phyloP scores from a whole-genome alignment of 2,797 vertebrate genomes.

The Zonotrichia albicollis region DNA sequence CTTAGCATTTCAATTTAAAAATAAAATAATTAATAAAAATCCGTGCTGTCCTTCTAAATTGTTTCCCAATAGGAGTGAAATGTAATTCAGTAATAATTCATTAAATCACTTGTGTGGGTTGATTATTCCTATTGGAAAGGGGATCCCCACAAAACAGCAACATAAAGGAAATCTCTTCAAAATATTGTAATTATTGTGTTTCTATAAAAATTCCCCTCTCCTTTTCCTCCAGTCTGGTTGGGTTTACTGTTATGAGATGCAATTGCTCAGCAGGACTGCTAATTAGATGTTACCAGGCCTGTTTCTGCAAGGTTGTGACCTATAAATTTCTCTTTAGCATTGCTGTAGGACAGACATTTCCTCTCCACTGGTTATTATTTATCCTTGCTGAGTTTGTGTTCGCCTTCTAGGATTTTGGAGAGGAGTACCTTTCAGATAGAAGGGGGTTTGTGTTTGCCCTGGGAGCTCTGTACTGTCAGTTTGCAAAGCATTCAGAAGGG shows the following conservation, averaged over 20 bases:
- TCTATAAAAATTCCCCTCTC: not conserved
- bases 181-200: not conserved
- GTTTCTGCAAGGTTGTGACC: constrained; percentile 9
- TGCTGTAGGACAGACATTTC: constrained; percentile 23
- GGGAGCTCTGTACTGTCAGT: not conserved
- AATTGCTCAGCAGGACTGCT: not conserved
- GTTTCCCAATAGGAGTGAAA: not conserved
- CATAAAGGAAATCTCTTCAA: not conserved
- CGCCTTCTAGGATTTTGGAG: not conserved
- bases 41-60: not conserved
- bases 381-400: not conserved
- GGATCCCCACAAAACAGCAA: not conserved
- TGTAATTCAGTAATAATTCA: not conserved
- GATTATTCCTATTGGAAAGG: not conserved
- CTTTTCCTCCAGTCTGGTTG: not conserved
- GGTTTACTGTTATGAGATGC: not conserved
- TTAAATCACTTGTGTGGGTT: not conserved
- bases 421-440: not conserved
- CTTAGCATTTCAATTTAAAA: not conserved
- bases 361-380: not conserved
- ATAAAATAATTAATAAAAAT: not conserved
- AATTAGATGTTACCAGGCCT: constrained; percentile 41
- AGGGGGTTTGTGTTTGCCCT: not conserved
- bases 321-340: not conserved
- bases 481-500: not conserved